Base-by-base conservation (phyloP, 1,140 invertebrate species). In the Oryzaephilus surinamensis region DNA sequence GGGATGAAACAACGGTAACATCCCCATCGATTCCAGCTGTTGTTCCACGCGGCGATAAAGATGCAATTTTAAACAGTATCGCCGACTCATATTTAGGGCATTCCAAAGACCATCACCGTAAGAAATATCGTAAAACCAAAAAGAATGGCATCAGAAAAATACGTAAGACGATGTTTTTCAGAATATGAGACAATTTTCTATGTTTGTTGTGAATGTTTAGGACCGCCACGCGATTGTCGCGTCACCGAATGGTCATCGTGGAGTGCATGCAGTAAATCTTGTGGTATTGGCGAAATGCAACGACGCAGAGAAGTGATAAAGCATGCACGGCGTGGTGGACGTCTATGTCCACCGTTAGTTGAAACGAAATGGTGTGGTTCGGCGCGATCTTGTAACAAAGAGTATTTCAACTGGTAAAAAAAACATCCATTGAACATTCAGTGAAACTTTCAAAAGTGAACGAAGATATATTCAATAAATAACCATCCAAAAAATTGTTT, bases 321-420 rank as follows among this genome's bases (percentile, higher is more conserved):
- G 53, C 80, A 81, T 46, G 76, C 81, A 11, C 70, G 82, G 23
- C 67, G 82, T 8, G 82, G 83, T 8, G 87, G 88, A 2, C 64
- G 72, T 15, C 67, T 75, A 7, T 92, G 89, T 67, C 86, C 87
- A 11, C 77, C 83, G 1, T 67, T 90, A 12, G 69, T 80, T 38
- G 80, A 91, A 57, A 82, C 82, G 18, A 80, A 84, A 57, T 90
- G 86, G 85, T 93, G 88, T 57, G 84, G 86, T 33, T 81, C 74
- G 41, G 76, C 77, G 32, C 69, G 72, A 43, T 77, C 76, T 32
- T 84, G 81, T 61, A 66, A 69, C 46, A 69, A 67, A 39, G 58
- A 57, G 31, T 71, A 72, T 55, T 73, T 72, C 56, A 64, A 67
- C 38, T 73, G 24, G 10, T 40, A 40, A 29, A n/a, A n/a, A n/a